phyloP scores from a whole-genome alignment of 92 coral and sea anemone genomes.

The Porites evermanni region DNA sequence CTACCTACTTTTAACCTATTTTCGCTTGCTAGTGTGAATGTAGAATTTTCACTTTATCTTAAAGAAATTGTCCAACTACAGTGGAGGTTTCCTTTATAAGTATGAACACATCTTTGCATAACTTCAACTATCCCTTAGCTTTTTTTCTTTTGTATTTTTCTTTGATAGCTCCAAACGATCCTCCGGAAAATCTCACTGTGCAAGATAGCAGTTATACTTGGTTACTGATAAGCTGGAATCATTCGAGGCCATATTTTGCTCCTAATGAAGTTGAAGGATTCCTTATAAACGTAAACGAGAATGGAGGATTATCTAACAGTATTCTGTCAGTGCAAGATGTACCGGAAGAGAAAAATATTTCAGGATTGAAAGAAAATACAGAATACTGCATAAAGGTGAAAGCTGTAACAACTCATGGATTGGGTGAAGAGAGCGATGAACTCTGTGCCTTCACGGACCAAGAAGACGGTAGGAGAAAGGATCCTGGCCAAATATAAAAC shows the following conservation, averaged over 20 bases:
- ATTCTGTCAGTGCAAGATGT: background rate
- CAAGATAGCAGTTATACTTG: background rate
- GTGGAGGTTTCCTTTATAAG: no score
- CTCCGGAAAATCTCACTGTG: background rate
- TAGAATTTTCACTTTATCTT: no score
- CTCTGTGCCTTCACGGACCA: slow-evolving; percentile 22
- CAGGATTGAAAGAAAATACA: background rate
- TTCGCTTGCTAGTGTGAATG: no score
- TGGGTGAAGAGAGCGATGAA: background rate
- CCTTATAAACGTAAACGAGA: background rate
- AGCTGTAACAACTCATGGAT: background rate
- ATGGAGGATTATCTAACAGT: background rate
- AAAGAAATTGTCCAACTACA: no score
- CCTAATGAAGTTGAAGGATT: background rate
- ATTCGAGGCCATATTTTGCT: background rate
- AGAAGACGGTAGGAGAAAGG: slow-evolving; percentile 38
- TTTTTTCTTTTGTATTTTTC: background rate
- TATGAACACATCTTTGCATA: background rate
- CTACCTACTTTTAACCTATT: no score
- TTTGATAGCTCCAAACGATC: background rate
- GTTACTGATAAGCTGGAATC: slow-evolving; percentile 18
- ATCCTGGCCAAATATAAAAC: background rate
- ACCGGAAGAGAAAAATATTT: background rate
- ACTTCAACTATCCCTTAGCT: background rate
- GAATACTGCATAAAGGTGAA: slow-evolving; percentile 6